A percentile compares a stretch with the other conserved stretches of the same genome.
Conservation (phyloP, 2,113 vertebrate genomes). For the Coptodon bakossiorum region DNA sequence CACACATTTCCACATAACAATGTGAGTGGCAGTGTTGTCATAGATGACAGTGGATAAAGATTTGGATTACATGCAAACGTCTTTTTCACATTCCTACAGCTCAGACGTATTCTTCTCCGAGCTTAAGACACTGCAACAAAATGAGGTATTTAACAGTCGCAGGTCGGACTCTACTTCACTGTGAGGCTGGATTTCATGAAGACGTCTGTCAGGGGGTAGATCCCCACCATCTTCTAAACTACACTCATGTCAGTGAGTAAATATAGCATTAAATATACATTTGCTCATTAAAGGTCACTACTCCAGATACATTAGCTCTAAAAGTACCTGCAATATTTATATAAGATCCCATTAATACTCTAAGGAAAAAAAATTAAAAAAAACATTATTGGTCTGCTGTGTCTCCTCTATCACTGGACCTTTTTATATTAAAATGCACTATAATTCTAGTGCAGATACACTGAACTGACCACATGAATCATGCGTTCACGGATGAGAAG, state of each 20-base stretch:
- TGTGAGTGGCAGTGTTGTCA: conserved; percentile 17
- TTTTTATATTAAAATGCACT: background rate
- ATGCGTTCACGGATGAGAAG: background rate
- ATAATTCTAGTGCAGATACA: background rate
- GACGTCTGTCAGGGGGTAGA: background rate
- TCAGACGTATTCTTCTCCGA: background rate
- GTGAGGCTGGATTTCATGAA: background rate
- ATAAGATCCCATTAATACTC: background rate
- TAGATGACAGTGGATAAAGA: conserved; percentile 44
- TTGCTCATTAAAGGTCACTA: background rate
- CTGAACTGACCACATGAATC: background rate
- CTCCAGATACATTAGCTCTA: background rate
- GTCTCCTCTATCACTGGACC: background rate
- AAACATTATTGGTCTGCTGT: background rate
- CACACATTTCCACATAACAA: background rate
- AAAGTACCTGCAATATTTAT: background rate
- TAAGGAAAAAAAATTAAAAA: background rate
- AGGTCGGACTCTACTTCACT: background rate
- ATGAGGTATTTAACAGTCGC: background rate
- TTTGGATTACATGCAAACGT: conserved; percentile 21
- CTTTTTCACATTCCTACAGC: background rate
- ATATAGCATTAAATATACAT: background rate
- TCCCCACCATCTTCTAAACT: background rate
- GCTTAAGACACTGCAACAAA: background rate
- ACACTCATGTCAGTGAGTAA: background rate